phyloP scores from a whole-genome alignment of 1,140 invertebrate species.

The Odontomachus brunneus region DNA sequence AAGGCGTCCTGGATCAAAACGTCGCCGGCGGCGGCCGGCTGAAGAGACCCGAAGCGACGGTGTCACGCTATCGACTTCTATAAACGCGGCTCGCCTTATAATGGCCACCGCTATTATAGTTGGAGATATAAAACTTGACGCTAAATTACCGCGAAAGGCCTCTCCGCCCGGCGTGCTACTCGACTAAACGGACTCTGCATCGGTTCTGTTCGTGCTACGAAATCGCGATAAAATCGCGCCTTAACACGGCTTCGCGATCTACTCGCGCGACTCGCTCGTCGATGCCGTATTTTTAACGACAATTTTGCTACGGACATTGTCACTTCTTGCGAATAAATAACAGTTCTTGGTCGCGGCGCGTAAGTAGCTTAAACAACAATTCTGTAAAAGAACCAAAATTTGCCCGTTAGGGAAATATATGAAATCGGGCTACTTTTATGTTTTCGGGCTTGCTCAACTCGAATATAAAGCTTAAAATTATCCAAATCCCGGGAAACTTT shows the following conservation, averaged over 20 bases:
- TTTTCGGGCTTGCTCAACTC: too few relatives aligned
- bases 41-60: constrained; percentile 65
- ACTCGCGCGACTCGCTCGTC: constrained; percentile 12
- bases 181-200: constrained; percentile 36
- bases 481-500: too few relatives aligned
- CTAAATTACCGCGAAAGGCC: constrained; percentile 57
- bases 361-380: too few relatives aligned
- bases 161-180: constrained; percentile 46
- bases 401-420: too few relatives aligned
- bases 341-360: neutral
- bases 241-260: constrained; percentile 16
- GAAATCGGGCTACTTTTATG: too few relatives aligned
- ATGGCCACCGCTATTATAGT: constrained; percentile 67
- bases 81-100: constrained; percentile 55
- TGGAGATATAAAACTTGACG: constrained; percentile 64
- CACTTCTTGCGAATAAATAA: neutral
- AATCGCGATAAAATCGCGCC: constrained; percentile 49
- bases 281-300: constrained; percentile 20
- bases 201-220: constrained; percentile 40
- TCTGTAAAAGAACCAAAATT: neutral
- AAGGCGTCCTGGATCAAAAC: constrained; percentile 45
- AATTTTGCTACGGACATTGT: constrained; percentile 8
- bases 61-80: constrained; percentile 74
- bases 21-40: constrained; percentile 3
- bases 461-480: too few relatives aligned